A percentile compares a stretch with the other conserved stretches of the same genome.
These are phyloP conservation scores for Nomada ruficornis DNA, from an alignment of 2,888 invertebrate genomes.

Conservation along the genomic window DNA sequence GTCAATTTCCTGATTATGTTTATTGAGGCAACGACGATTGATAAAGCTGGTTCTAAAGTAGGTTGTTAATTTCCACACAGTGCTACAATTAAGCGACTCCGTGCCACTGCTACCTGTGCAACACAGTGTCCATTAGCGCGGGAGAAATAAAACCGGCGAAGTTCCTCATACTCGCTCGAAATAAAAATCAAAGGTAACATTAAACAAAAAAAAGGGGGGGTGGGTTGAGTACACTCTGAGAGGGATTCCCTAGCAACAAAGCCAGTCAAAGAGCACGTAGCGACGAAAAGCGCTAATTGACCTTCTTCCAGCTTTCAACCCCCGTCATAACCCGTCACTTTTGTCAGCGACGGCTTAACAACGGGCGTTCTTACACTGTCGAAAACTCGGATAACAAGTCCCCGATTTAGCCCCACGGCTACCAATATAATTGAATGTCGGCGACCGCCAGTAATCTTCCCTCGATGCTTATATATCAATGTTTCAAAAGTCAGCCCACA, in stretches of 20 bases:
- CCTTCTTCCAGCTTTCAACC: constrained; percentile 14
- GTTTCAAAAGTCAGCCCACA: constrained; percentile 63
- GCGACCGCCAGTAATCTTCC: constrained; percentile 66
- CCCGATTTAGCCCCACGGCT: constrained; percentile 68
- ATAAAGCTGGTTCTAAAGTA: background rate
- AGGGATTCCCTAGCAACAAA: too few species aligned
- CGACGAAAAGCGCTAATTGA: constrained; percentile 16
- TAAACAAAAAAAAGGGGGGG: too few species aligned
- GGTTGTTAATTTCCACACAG: background rate
- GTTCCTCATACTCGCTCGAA: too few species aligned
- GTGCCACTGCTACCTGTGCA: too few species aligned
- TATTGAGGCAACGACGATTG: background rate
- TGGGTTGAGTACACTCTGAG: too few species aligned
- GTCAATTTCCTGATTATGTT: background rate
- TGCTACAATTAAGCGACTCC: too few species aligned
- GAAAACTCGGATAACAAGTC: constrained; percentile 79
- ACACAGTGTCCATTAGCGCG: too few species aligned
- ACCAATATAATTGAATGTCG: constrained; percentile 80
- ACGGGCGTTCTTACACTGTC: constrained; percentile 73
- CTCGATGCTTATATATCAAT: constrained; percentile 69
- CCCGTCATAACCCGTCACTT: constrained; percentile 16
- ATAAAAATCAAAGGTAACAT: too few species aligned
- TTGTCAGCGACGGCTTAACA: constrained; percentile 64
- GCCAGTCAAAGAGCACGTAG: too few species aligned
- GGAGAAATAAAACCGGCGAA: too few species aligned